phyloP scores from a whole-genome alignment of 2,888 invertebrate species.

The Nematopogon swammerdamellus region DNA sequence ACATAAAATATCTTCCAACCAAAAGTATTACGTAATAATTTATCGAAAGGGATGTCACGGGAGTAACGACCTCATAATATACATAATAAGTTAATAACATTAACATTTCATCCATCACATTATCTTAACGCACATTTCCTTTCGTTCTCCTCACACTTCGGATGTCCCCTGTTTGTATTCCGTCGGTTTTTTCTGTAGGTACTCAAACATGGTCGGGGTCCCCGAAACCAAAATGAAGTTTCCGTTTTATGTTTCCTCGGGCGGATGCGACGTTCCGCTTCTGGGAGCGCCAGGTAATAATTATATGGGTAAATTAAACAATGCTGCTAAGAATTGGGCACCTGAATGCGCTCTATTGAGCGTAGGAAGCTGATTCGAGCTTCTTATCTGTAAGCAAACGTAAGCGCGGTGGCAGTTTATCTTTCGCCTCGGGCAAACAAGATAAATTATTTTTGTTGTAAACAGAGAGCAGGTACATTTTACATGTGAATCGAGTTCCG shows the following conservation, averaged over 20 bases:
- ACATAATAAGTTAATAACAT: not conserved
- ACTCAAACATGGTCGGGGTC: not conserved
- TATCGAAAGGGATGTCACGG: too few relatives aligned
- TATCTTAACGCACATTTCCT: not conserved
- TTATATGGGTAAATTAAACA: constrained; percentile 3
- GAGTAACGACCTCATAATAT: too few relatives aligned
- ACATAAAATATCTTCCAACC: too few relatives aligned
- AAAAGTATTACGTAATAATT: too few relatives aligned
- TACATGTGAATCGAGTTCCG: not conserved
- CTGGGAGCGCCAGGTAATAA: not conserved
- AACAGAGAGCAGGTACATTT: constrained; percentile 13
- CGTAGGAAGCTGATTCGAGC: constrained; percentile 23
- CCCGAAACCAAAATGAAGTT: constrained; percentile 40
- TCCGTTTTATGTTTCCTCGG: constrained; percentile 25
- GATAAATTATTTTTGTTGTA: constrained; percentile 52
- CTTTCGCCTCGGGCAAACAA: constrained; percentile 50
- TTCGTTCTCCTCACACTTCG: constrained; percentile 1
- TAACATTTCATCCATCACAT: not conserved
- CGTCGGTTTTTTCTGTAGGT: not conserved
- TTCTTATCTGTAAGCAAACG: constrained; percentile 51
- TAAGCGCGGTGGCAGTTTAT: constrained; percentile 54
- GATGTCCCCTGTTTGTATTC: constrained; percentile 5
- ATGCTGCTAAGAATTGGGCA: constrained; percentile 2
- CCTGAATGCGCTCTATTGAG: constrained; percentile 3
- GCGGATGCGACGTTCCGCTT: not conserved